These are phyloP conservation scores for Aphis gossypii DNA, from an alignment of 1,140 invertebrate species.

Conservation along the genomic window DNA sequence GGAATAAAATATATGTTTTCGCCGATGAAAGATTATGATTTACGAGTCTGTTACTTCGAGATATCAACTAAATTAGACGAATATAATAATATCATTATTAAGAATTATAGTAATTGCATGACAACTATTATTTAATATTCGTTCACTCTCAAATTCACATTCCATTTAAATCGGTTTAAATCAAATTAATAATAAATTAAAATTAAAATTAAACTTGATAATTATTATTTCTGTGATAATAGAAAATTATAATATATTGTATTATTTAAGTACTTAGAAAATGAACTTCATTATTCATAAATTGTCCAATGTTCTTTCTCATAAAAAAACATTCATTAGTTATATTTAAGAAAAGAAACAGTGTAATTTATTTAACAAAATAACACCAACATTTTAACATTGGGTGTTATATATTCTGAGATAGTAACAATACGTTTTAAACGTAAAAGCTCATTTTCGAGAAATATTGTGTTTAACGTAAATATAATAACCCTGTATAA, in stretches of 20 bases:
- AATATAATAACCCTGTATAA: neutral
- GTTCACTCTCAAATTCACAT: neutral
- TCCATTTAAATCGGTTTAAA: neutral
- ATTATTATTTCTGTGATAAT: neutral
- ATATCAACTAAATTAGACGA: neutral
- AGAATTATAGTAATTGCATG: neutral
- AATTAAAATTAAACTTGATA: neutral
- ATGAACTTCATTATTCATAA: neutral
- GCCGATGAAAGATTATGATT: neutral
- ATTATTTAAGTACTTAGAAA: neutral
- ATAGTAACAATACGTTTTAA: neutral
- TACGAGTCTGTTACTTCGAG: neutral
- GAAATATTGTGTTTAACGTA: neutral
- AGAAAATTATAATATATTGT: neutral
- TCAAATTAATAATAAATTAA: neutral
- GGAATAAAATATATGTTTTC: neutral
- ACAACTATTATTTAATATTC: neutral
- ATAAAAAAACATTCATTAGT: neutral
- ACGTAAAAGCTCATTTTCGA: neutral
- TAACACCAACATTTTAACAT: neutral
- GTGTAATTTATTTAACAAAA: neutral
- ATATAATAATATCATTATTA: neutral
- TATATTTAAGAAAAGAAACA: neutral
- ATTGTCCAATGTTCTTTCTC: neutral
- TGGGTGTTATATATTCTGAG: neutral